phyloP scores from a whole-genome alignment of 2,797 vertebrate species.

The Galago senegalensis region DNA sequence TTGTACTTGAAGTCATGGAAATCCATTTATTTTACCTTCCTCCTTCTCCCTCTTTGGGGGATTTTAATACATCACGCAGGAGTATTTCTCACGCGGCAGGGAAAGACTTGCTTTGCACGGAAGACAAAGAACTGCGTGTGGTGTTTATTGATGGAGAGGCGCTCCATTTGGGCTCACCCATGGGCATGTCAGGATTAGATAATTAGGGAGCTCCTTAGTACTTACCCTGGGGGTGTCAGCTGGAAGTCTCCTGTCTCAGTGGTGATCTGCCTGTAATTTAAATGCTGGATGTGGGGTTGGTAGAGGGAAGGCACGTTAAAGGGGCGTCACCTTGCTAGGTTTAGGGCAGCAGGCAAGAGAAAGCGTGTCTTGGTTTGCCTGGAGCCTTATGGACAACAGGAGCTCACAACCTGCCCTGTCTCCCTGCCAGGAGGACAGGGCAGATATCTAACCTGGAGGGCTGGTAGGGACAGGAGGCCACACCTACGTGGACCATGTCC shows the following conservation, averaged over 20 bases:
- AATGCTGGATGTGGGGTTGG: background rate
- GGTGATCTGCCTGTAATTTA: background rate
- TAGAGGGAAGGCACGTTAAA: background rate
- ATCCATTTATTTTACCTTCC: conserved; percentile 46
- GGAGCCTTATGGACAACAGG: accelerated
- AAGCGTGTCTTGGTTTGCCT: background rate
- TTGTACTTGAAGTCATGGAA: conserved; percentile 49
- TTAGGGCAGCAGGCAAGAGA: background rate
- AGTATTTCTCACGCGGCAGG: conserved; percentile 15
- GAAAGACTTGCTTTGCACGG: background rate
- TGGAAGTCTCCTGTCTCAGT: accelerated
- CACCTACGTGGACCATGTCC: accelerated
- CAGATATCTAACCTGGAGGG: no score
- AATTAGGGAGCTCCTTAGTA: background rate
- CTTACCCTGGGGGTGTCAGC: background rate
- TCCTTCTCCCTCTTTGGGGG: conserved; percentile 1
- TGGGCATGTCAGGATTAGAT: background rate
- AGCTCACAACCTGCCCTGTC: background rate
- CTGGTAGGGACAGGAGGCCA: background rate
- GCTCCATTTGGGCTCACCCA: accelerated
- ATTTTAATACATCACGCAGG: background rate
- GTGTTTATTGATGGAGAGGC: background rate
- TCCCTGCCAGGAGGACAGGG: accelerated
- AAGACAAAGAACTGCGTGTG: background rate
- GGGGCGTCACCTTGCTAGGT: accelerated